Evolutionary conservation across 2,797 vertebrate species (phyloP).

Genomic region (Gephyroberyx darwinii): DNA sequence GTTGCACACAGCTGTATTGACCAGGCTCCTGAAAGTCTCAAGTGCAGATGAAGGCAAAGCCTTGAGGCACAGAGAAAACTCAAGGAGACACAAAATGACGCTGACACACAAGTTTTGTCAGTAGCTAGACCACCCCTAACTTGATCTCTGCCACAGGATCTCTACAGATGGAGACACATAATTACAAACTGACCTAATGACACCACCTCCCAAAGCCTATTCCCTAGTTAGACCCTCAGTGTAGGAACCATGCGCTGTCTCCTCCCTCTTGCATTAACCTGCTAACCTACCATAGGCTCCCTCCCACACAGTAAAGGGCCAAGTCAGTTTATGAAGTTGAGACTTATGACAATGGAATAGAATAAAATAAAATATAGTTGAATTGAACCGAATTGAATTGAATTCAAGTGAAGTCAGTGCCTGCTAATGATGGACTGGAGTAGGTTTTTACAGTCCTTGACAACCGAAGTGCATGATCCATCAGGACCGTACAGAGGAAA

Average conservation of each 20-base stretch:
- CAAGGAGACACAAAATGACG: background rate
- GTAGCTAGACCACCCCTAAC: conserved; percentile 31
- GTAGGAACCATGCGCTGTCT: conserved; percentile 53
- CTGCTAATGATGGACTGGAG: too few relatives aligned
- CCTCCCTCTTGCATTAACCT: conserved; percentile 60
- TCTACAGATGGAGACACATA: conserved; percentile 67
- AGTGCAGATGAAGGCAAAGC: conserved; percentile 1
- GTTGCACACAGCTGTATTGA: background rate
- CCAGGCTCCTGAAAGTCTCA: background rate
- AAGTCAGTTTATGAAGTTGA: background rate
- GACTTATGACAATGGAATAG: background rate
- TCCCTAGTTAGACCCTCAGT: conserved; percentile 40
- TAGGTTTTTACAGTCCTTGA: too few relatives aligned
- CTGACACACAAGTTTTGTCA: conserved; percentile 10
- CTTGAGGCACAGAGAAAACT: background rate
- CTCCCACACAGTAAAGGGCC: background rate
- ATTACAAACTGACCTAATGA: conserved; percentile 76
- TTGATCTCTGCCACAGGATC: conserved; percentile 40
- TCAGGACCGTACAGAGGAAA: too few relatives aligned
- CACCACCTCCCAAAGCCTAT: conserved; percentile 55
- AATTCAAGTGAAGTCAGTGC: too few relatives aligned
- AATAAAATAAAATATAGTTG: background rate
- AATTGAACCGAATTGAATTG: too few relatives aligned
- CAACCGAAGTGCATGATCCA: too few relatives aligned
- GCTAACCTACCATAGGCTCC: conserved; percentile 6